A percentile compares a stretch with the other conserved stretches of the same genome.
Evolutionary conservation across 2,113 vertebrate genomes (phyloP).

Genomic region (Cyanocitta stelleri): DNA sequence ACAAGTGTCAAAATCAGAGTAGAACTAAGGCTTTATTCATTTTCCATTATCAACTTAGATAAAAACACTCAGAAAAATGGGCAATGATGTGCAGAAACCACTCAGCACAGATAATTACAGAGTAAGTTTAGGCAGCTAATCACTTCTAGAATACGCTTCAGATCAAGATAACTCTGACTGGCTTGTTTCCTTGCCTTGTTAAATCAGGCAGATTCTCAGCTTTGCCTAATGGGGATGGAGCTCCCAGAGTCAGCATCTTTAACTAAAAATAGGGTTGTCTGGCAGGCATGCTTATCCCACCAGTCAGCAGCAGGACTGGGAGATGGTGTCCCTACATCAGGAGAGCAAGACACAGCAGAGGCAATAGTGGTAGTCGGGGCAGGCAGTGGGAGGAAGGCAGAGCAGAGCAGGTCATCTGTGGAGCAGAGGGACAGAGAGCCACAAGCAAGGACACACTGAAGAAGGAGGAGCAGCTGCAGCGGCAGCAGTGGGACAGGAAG

Average conservation of each 20-base stretch:
- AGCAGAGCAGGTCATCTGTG: neutral
- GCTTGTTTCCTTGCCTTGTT: constrained; percentile 32
- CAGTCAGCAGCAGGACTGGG: neutral
- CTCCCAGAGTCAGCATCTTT: neutral
- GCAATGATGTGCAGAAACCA: constrained; percentile 42
- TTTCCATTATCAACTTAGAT: constrained; percentile 54
- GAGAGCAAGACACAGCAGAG: neutral
- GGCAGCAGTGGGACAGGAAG: fast-evolving
- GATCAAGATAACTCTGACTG: constrained; percentile 23
- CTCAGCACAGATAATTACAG: constrained; percentile 44
- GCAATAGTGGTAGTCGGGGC: neutral
- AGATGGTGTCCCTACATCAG: neutral
- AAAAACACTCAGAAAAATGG: constrained; percentile 53
- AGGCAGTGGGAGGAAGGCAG: neutral
- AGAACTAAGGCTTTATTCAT: constrained; percentile 32
- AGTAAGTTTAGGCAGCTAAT: constrained; percentile 49
- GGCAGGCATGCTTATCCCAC: neutral
- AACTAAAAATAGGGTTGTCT: neutral
- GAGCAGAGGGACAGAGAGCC: neutral
- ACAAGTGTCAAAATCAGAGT: constrained; percentile 40
- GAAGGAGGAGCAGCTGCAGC: neutral
- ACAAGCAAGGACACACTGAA: fast-evolving
- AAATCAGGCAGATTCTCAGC: constrained; percentile 1
- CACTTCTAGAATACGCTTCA: constrained; percentile 37
- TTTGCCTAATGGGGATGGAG: neutral